Evolutionary conservation across 2,888 invertebrate genomes (phyloP), one percentile per base, ranked within the genome.

Genomic region (Dioctria linearis): DNA sequence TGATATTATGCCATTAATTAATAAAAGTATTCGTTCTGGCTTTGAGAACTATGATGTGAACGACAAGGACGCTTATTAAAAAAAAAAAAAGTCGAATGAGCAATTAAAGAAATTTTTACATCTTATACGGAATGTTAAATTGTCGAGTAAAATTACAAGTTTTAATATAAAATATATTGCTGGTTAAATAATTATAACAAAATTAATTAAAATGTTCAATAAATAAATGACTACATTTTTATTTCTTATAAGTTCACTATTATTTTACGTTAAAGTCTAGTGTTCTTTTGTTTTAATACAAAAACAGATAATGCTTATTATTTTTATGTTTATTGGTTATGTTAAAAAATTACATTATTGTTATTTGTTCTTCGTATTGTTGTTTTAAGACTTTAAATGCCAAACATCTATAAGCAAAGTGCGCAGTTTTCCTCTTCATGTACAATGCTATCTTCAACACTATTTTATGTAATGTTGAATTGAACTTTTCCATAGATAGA

Each of bases 51-150:
- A 51, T 37, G n/a, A 51, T 37, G 43, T 51, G 37, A 69, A 69
- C 69, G 54, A 5, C 54, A 54, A n/a, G 11, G 54, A 54, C 54
- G 54, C 11, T 54, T 54, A 6, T 40, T 57, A 73, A 54, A 42
- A 51, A 57, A 25, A 9, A 37, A 61, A 75, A 59, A 63, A 46
- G 37, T 37, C 43, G 63, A 76, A 76, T 76, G 61, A 61, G 63
- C 46, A 76, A 76, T 63, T 73, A 54, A 63, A 39, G 46, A 76
- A 61, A 43, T 40, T 37, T 49, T 6, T 46, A 76, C 37, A 63
- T 76, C 25, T 25, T 76, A 11, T 76, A 76, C 76, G 76, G 76
- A 76, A 76, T 76, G 76, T 76, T 25, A 76, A 76, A 49, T 63
- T 40, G 42, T 42, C 40, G 59, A 63, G 25, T 51, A 71, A 13